Evolutionary conservation across 2,797 vertebrate genomes (phyloP).

Genomic region (Toxotes lorentzi): DNA sequence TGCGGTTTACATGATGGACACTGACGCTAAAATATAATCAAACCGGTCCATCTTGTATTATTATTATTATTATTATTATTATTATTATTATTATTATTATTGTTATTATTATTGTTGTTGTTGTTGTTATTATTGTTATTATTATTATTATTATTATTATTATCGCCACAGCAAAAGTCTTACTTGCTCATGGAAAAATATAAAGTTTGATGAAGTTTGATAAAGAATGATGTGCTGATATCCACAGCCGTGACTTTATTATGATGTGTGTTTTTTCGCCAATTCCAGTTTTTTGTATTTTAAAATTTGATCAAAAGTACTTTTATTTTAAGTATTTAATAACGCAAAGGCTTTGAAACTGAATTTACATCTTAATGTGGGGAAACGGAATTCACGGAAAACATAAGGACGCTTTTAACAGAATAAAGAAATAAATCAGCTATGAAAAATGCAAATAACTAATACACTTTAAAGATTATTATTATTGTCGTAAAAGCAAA

Average conservation of each 20-base stretch:
- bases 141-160: too few relatives aligned
- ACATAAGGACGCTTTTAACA: background rate
- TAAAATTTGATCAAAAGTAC: background rate
- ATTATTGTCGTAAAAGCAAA: too few relatives aligned
- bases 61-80: too few relatives aligned
- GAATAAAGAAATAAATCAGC: background rate
- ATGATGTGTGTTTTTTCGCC: accelerated
- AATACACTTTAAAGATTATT: background rate
- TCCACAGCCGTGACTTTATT: background rate
- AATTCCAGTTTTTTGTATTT: background rate
- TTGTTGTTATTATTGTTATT: too few relatives aligned
- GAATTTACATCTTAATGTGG: background rate
- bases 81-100: too few relatives aligned
- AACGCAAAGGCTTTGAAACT: background rate
- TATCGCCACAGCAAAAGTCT: background rate
- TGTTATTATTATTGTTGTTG: too few relatives aligned
- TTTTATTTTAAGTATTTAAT: background rate
- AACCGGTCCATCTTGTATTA: background rate
- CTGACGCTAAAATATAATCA: background rate
- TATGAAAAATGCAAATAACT: background rate
- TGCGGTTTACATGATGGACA: too few relatives aligned
- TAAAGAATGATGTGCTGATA: background rate
- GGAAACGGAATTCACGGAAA: background rate
- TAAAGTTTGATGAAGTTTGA: background rate
- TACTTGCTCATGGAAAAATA: background rate